Evolutionary conservation across 1,140 invertebrate species (phyloP).

Genomic region (Stegodyphus dumicola): DNA sequence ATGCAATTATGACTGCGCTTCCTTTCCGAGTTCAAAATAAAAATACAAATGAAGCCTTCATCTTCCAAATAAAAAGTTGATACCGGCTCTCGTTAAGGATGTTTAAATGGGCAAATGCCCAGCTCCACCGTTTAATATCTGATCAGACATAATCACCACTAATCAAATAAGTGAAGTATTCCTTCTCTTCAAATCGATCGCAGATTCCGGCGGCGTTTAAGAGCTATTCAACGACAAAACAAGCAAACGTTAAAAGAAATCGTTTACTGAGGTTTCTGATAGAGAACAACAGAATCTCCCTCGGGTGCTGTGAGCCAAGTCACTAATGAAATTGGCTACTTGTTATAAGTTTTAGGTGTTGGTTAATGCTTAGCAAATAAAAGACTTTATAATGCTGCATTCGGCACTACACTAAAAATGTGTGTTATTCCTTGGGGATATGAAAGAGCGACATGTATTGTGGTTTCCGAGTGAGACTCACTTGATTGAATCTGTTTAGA

Average conservation of each 20-base stretch:
- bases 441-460: too few relatives aligned
- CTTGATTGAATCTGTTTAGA: too few relatives aligned
- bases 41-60: too few relatives aligned
- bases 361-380: conserved; percentile 30
- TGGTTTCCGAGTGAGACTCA: too few relatives aligned
- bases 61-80: too few relatives aligned
- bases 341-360: conserved; percentile 15
- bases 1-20: too few relatives aligned
- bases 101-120: too few relatives aligned
- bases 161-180: conserved; percentile 42
- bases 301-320: conserved; percentile 15
- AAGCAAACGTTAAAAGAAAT: conserved; percentile 42
- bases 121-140: conserved; percentile 3
- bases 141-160: conserved; percentile 39
- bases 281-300: conserved; percentile 12
- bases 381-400: not conserved
- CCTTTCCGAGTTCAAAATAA: too few relatives aligned
- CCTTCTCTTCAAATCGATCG: conserved; percentile 15
- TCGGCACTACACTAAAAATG: too few relatives aligned
- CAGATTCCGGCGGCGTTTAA: conserved; percentile 3
- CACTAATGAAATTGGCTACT: conserved; percentile 38
- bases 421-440: too few relatives aligned
- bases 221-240: conserved; percentile 23
- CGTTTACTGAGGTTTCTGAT: conserved; percentile 34
- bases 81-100: too few relatives aligned